A percentile compares a stretch with the other conserved stretches of the same genome.
Evolutionary conservation across 2,888 invertebrate species (phyloP).

Genomic region (Harpalus rufipes): DNA sequence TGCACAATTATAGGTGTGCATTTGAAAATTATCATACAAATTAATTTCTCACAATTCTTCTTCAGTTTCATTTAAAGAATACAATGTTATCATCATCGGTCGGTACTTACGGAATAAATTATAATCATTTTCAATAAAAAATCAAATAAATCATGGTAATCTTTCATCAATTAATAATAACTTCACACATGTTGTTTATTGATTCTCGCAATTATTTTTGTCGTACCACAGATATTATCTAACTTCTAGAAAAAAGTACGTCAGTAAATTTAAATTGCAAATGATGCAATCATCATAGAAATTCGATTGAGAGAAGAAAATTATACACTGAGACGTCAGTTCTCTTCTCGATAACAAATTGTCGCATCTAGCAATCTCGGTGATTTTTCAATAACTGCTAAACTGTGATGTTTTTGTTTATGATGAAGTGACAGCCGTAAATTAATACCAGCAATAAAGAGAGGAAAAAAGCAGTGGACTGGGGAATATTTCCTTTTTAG

Average conservation of each 20-base stretch:
- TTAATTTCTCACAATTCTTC: not conserved
- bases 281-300: slow-evolving; percentile 29
- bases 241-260: slow-evolving; percentile 42
- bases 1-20: not conserved
- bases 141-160: not conserved
- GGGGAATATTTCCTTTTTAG: slow-evolving; percentile 33
- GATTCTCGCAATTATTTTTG: slow-evolving; percentile 39
- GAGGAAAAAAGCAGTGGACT: slow-evolving; percentile 18
- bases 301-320: slow-evolving; percentile 27
- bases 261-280: slow-evolving; percentile 46
- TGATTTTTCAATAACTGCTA: slow-evolving; percentile 37
- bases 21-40: not conserved
- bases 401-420: slow-evolving; percentile 44
- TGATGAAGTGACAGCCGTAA: slow-evolving; percentile 18
- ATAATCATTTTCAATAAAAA: not conserved
- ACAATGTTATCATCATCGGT: not conserved
- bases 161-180: slow-evolving; percentile 19
- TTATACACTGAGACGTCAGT: slow-evolving; percentile 38
- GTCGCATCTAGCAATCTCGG: slow-evolving; percentile 1
- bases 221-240: slow-evolving; percentile 17
- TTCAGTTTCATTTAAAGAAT: not conserved
- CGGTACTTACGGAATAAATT: not conserved
- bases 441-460: slow-evolving; percentile 39
- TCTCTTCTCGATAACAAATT: slow-evolving; percentile 37
- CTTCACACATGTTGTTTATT: slow-evolving; percentile 19